A percentile compares a stretch with the other conserved stretches of the same genome.
Conservation (phyloP, 2,113 vertebrate species). For the human (Homo sapiens) region GRCh38 chr1:78546001-78546500, state of each 20-base stretch:
- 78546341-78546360: neutral
- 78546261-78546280: neutral
- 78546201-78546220: neutral
- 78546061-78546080: conserved; percentile 21
- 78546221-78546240: conserved; percentile 13
- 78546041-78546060: conserved; percentile 16
- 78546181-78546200: neutral
- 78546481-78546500: neutral
- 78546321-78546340: neutral
- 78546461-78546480: neutral
- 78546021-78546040: conserved; percentile 12
- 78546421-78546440: neutral
- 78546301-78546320: neutral
- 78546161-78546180: conserved; percentile 36
- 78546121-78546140: conserved; percentile 18
- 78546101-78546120: conserved; percentile 26
- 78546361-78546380: neutral
- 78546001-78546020: conserved; percentile 30
- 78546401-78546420: neutral
- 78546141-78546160: neutral
- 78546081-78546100: neutral
- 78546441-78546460: conserved; percentile 8
- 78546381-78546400: neutral
- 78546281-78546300: neutral
- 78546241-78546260: neutral